Percentiles rank a stretch among this genome's conserved stretches.
These are phyloP conservation scores for Sebastes taczanowskii DNA, from an alignment of 2,797 vertebrate species.

Conservation along the genomic window DNA sequence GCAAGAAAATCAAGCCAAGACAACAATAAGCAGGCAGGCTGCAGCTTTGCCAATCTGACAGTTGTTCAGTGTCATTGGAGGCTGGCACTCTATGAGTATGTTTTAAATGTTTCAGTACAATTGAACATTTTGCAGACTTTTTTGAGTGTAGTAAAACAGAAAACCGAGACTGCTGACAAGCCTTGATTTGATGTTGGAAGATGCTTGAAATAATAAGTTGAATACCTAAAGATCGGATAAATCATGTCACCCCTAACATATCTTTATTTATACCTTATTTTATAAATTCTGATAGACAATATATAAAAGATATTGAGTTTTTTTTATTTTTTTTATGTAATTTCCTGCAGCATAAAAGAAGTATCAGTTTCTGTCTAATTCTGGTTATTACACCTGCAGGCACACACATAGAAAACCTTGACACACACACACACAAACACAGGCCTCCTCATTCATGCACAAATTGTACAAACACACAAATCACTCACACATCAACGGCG, in stretches of 20 bases:
- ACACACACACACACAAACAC: not conserved
- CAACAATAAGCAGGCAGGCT: not conserved
- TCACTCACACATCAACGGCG: conserved; percentile 11
- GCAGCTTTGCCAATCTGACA: not conserved
- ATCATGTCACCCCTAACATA: not conserved
- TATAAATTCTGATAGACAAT: not conserved
- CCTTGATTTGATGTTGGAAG: not conserved
- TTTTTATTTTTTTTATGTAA: not conserved
- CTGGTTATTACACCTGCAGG: not conserved
- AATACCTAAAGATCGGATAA: not conserved
- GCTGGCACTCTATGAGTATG: not conserved
- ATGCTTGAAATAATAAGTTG: not conserved
- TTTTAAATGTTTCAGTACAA: not conserved
- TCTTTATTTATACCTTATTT: not conserved
- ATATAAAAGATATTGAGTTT: not conserved
- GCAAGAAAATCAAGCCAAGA: not conserved
- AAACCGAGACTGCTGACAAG: not conserved
- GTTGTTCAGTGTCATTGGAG: not conserved
- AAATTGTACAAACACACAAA: conserved; percentile 16
- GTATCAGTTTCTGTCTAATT: not conserved
- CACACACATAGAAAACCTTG: not conserved
- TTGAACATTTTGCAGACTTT: not conserved
- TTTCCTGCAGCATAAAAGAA: not conserved
- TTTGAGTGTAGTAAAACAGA: not conserved
- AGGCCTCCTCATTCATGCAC: not conserved